Percentiles rank a stretch among this genome's conserved stretches.
Evolutionary conservation across 2,797 vertebrate species (phyloP).

Genomic region (Argentina silus): DNA sequence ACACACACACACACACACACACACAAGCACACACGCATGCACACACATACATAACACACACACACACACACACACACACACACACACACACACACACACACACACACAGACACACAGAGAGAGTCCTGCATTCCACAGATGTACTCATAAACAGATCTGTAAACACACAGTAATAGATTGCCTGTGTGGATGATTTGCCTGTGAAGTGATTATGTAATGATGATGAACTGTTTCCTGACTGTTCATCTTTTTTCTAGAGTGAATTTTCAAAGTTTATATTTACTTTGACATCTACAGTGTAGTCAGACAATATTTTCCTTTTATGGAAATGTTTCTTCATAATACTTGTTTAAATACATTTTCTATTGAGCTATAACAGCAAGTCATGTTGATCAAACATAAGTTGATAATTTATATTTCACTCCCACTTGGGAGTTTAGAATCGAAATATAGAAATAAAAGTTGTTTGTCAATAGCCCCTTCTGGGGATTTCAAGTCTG

Average conservation of each 20-base stretch:
- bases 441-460: background rate
- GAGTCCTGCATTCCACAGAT: constrained; percentile 11
- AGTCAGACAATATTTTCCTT: background rate
- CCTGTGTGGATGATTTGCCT: constrained; percentile 59
- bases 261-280: background rate
- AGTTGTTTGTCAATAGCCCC: background rate
- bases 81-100: constrained; percentile 6
- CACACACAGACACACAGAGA: background rate
- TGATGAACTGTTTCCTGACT: background rate
- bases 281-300: background rate
- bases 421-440: no score
- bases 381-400: background rate
- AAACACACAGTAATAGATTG: constrained; percentile 60
- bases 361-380: background rate
- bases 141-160: constrained; percentile 50
- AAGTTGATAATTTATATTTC: no score
- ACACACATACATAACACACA: constrained; percentile 6
- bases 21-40: background rate
- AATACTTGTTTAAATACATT: background rate
- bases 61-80: background rate
- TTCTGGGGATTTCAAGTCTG: no score
- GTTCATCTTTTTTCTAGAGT: background rate
- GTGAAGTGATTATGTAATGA: constrained; percentile 14
- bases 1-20: constrained; percentile 19
- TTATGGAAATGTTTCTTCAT: background rate